Evolutionary conservation across 53 echinoderm and acorn worm species (phyloP).

Genomic region (Mesocentrotus franciscanus): DNA sequence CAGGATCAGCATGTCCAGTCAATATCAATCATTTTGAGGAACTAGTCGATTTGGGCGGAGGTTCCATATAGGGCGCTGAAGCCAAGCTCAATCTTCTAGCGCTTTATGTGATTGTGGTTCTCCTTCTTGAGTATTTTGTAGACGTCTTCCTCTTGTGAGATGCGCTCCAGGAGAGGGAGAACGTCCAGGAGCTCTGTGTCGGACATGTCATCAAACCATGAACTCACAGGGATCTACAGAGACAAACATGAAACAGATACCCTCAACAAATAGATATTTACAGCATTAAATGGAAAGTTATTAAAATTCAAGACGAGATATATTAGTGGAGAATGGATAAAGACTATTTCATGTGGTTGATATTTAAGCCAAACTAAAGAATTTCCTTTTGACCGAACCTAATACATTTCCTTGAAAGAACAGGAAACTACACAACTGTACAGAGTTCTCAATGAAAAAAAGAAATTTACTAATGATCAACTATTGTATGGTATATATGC

Average conservation of each 20-base stretch:
- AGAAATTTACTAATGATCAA: background rate
- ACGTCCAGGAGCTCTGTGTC: slow-evolving; percentile 96
- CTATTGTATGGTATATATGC: no score
- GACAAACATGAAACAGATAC: background rate
- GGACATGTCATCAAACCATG: slow-evolving; percentile 99
- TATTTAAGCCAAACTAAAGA: background rate
- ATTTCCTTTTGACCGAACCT: background rate
- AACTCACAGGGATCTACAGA: slow-evolving; percentile 93
- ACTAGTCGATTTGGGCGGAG: slow-evolving; percentile 59
- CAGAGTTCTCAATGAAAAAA: no score
- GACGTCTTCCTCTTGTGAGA: slow-evolving; percentile 92
- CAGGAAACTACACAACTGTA: background rate
- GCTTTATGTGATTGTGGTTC: slow-evolving; percentile 99
- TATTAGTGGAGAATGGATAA: background rate
- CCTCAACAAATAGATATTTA: background rate
- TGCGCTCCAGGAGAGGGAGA: slow-evolving; percentile 91
- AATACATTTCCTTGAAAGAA: slow-evolving; percentile 3
- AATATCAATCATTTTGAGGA: slow-evolving; percentile 47
- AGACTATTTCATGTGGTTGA: background rate
- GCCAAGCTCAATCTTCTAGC: slow-evolving; percentile 62
- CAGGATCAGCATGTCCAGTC: slow-evolving; percentile 55
- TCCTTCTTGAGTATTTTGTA: slow-evolving; percentile 96
- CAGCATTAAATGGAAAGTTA: background rate
- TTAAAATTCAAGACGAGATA: background rate
- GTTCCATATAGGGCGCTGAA: slow-evolving; percentile 49